A percentile compares a stretch with the other conserved stretches of the same genome.
Conservation (phyloP, 2,113 vertebrate genomes). For the Paradoxurus hermaphroditus region DNA sequence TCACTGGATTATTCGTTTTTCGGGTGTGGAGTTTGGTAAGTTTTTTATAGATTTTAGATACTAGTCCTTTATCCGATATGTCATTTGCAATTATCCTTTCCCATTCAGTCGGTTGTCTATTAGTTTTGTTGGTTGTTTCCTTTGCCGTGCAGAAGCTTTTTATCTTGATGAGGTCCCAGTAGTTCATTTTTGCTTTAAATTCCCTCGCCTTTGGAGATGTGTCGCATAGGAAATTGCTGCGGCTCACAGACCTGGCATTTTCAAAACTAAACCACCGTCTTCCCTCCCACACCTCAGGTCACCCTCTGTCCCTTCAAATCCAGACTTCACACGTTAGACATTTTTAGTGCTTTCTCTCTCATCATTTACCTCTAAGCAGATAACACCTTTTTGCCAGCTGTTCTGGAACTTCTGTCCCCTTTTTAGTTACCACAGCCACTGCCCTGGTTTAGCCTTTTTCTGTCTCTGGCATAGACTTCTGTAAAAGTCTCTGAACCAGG, state of each 20-base stretch:
- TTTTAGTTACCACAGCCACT: neutral
- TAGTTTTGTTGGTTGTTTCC: too few relatives aligned
- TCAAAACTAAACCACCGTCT: neutral
- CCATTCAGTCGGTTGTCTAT: too few relatives aligned
- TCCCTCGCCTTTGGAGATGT: too few relatives aligned
- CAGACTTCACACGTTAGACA: neutral
- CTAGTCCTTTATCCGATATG: too few relatives aligned
- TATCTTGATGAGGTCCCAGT: too few relatives aligned
- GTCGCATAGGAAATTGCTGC: too few relatives aligned
- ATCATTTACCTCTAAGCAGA: neutral
- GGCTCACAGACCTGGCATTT: neutral
- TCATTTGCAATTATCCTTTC: too few relatives aligned
- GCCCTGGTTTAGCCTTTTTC: neutral
- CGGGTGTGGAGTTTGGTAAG: too few relatives aligned
- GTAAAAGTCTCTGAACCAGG: neutral
- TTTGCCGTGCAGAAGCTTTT: too few relatives aligned
- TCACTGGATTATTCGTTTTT: too few relatives aligned
- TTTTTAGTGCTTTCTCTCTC: neutral
- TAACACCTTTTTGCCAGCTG: neutral
- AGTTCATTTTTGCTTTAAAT: too few relatives aligned
- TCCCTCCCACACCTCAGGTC: neutral
- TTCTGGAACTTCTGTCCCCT: neutral
- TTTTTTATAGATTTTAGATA: too few relatives aligned
- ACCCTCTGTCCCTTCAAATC: neutral
- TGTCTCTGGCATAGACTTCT: neutral